These are phyloP conservation scores for Aldabrachelys gigantea DNA, from an alignment of 2,113 vertebrate species.

Conservation along the genomic window DNA sequence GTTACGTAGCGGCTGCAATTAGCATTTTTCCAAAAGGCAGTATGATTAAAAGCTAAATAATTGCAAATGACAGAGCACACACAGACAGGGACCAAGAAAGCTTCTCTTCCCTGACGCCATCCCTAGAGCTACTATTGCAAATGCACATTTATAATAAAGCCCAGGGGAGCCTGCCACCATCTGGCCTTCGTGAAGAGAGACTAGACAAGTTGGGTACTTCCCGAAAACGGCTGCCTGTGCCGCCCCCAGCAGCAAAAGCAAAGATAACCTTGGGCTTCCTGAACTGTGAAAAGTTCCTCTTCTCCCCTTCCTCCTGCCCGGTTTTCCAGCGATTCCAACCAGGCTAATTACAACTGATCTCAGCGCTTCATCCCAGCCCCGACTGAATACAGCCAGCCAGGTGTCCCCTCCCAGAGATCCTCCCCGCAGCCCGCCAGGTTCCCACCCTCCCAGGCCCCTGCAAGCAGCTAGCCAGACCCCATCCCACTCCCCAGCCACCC, in stretches of 20 bases:
- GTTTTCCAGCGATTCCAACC: slow-evolving; percentile 30
- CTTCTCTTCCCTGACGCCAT: slow-evolving; percentile 15
- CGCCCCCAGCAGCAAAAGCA: slow-evolving; percentile 35
- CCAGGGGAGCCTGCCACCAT: slow-evolving; percentile 52
- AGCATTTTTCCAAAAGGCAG: background rate
- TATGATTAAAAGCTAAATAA: background rate
- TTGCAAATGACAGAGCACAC: background rate
- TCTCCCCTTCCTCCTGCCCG: slow-evolving; percentile 49
- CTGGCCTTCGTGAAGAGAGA: slow-evolving; percentile 58
- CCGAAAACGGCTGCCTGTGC: slow-evolving; percentile 42
- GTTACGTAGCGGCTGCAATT: background rate
- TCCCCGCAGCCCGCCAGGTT: too few relatives aligned
- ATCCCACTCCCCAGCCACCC: background rate
- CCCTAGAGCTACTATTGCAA: slow-evolving; percentile 8
- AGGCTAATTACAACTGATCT: slow-evolving; percentile 65
- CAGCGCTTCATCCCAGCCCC: slow-evolving; percentile 41
- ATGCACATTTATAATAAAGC: background rate
- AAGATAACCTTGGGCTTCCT: slow-evolving; percentile 61
- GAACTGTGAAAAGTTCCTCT: slow-evolving; percentile 69
- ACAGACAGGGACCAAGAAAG: background rate
- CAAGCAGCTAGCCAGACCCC: background rate
- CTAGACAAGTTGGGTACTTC: slow-evolving; percentile 38
- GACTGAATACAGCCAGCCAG: background rate
- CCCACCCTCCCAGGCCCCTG: background rate
- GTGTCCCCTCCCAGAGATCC: background rate